phyloP scores from a whole-genome alignment of 2,888 invertebrate genomes.

The Melikaiella ostensackeni region DNA sequence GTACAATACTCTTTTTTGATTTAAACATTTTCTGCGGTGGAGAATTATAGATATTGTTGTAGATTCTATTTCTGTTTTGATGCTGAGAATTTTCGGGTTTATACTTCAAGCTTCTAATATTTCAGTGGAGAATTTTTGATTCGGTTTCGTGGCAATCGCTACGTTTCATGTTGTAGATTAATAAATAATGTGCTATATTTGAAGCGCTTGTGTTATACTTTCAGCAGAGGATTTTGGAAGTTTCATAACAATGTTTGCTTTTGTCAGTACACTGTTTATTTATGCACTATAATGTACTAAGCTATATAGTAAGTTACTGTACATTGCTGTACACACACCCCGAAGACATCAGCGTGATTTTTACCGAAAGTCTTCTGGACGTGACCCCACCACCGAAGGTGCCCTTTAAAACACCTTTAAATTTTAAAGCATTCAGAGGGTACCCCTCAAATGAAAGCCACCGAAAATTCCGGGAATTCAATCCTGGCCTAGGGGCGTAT shows the following conservation, averaged over 20 bases:
- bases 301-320: not conserved
- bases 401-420: slow-evolving; percentile 26
- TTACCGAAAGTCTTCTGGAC: not conserved
- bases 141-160: no score
- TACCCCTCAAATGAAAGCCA: not conserved
- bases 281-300: not conserved
- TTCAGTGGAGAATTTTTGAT: no score
- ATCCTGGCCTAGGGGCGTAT: not conserved
- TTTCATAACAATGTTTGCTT: not conserved
- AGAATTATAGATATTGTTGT: no score
- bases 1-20: no score
- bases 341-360: slow-evolving; percentile 6
- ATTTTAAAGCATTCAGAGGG: slow-evolving; percentile 4
- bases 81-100: no score
- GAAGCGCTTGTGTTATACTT: not conserved
- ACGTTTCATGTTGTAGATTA: no score
- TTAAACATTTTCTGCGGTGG: no score
- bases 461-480: not conserved
- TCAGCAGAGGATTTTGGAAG: not conserved
- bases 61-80: no score
- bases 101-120: no score
- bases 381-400: not conserved
- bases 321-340: not conserved
- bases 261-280: not conserved
- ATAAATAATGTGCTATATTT: no score